Conservation (phyloP, 1,140 invertebrate genomes). For the Eumaeus atala region DNA sequence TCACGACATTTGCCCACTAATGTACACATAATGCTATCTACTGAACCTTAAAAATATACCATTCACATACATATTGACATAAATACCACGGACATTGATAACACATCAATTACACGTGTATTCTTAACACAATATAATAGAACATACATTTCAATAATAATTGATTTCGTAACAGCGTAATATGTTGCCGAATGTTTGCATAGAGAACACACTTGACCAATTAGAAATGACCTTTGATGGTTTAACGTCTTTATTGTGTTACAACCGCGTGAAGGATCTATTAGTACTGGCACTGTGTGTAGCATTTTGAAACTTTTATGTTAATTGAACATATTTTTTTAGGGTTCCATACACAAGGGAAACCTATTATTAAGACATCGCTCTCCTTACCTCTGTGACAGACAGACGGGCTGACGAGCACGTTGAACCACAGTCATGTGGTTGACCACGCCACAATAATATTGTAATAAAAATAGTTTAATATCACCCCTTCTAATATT, state of each 20-base stretch:
- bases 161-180: slow-evolving; percentile 1
- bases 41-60: not conserved
- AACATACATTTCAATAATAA: not conserved
- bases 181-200: slow-evolving; percentile 2
- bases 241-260: slow-evolving; percentile 6
- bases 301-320: not conserved
- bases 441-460: too few species aligned
- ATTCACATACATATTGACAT: not conserved
- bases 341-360: too few species aligned
- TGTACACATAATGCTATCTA: not conserved
- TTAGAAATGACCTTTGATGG: slow-evolving; percentile 8
- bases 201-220: slow-evolving; percentile 1
- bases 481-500: too few species aligned
- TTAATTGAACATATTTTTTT: too few species aligned
- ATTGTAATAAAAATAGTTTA: too few species aligned
- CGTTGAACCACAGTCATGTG: too few species aligned
- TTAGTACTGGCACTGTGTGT: not conserved
- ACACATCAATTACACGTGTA: not conserved
- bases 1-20: slow-evolving; percentile 1
- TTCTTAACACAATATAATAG: slow-evolving; percentile 3
- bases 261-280: slow-evolving; percentile 12
- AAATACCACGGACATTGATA: too few species aligned
- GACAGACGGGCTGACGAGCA: too few species aligned
- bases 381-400: too few species aligned
- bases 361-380: too few species aligned